Percentiles rank a stretch among this genome's conserved stretches.
Conservation (phyloP, 1,140 invertebrate species). For the Eumeta japonica region DNA sequence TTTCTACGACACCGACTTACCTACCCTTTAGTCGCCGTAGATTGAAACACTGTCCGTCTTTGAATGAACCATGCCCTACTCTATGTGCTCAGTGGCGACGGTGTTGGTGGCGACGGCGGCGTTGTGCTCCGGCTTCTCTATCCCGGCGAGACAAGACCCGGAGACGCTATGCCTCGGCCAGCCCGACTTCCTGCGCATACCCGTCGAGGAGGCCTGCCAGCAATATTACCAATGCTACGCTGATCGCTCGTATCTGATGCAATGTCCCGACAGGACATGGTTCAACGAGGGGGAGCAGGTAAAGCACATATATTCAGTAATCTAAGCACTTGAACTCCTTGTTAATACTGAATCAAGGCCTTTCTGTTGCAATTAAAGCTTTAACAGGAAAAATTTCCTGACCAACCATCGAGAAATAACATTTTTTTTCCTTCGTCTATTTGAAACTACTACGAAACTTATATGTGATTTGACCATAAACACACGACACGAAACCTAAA, state of each 20-base stretch:
- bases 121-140: constrained; percentile 39
- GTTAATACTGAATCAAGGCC: neutral
- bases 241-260: constrained; percentile 36
- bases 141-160: constrained; percentile 46
- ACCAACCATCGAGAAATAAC: too few species aligned
- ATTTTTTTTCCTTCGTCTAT: too few species aligned
- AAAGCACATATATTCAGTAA: constrained; percentile 4
- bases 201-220: constrained; percentile 29
- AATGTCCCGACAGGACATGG: constrained; percentile 39
- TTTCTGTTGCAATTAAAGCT: too few species aligned
- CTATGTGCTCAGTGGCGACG: too few species aligned
- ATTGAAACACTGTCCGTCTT: too few species aligned
- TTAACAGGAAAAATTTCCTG: too few species aligned
- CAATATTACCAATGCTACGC: constrained; percentile 48
- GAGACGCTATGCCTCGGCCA: constrained; percentile 46
- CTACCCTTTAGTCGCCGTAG: too few species aligned
- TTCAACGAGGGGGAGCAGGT: constrained; percentile 50
- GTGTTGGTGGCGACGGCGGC: constrained; percentile 21
- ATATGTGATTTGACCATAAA: too few species aligned
- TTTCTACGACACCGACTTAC: too few species aligned
- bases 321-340: neutral
- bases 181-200: constrained; percentile 45
- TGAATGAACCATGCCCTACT: too few species aligned
- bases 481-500: too few species aligned
- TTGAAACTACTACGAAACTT: too few species aligned